Percentiles rank a stretch among this genome's conserved stretches.
These are phyloP conservation scores for Sphecodes monilicornis DNA, from an alignment of 2,888 invertebrate species.

Conservation along the genomic window DNA sequence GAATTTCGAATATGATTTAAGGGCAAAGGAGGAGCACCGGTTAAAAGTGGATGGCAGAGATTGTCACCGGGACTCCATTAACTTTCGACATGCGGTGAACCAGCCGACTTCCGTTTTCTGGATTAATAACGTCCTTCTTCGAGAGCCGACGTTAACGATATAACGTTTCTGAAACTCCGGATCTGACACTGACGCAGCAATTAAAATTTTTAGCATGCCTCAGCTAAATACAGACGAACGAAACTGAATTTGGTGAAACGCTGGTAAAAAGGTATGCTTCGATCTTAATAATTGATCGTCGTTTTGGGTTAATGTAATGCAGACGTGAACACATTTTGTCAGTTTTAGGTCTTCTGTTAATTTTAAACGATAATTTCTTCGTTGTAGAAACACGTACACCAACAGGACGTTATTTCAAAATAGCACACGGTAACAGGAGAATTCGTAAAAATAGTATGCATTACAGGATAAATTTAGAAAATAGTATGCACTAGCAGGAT, in stretches of 20 bases:
- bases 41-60: neutral
- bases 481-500: too few relatives aligned
- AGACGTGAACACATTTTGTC: too few relatives aligned
- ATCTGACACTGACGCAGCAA: neutral
- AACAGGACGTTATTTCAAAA: too few relatives aligned
- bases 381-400: too few relatives aligned
- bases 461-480: too few relatives aligned
- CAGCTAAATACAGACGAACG: neutral
- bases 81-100: neutral
- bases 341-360: too few relatives aligned
- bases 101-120: neutral
- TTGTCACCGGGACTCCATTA: neutral
- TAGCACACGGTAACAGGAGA: too few relatives aligned
- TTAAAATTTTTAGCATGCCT: neutral
- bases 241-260: neutral
- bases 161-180: neutral
- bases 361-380: too few relatives aligned
- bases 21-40: neutral
- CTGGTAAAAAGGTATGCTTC: neutral
- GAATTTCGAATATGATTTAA: conserved; percentile 13
- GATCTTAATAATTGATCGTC: too few relatives aligned
- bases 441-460: too few relatives aligned
- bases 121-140: neutral
- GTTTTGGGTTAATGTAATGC: too few relatives aligned
- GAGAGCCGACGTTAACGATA: neutral